Evolutionary conservation across 2,113 vertebrate genomes (phyloP).

Genomic region (Nesoenas mayeri): DNA sequence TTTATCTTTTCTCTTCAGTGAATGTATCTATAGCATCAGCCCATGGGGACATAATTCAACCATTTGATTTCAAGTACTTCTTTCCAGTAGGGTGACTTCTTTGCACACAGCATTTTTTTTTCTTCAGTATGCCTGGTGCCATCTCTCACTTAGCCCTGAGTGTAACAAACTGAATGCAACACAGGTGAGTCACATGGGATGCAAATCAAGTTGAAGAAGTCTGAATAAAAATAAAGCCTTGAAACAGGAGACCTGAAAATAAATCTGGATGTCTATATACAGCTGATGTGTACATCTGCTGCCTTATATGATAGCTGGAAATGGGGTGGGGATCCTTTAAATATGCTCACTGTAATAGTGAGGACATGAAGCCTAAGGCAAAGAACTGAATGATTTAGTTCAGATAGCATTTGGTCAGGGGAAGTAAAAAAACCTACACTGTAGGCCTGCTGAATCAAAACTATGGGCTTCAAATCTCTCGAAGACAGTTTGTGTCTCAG

Average conservation of each 20-base stretch:
- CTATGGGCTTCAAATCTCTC: background rate
- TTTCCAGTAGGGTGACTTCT: background rate
- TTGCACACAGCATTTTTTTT: background rate
- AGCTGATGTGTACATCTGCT: background rate
- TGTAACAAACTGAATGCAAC: background rate
- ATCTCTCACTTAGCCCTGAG: background rate
- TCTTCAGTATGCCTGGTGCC: background rate
- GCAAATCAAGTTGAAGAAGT: background rate
- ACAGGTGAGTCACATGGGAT: background rate
- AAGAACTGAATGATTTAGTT: background rate
- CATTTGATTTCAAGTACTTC: background rate
- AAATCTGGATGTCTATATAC: background rate
- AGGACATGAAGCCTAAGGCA: conserved; percentile 2
- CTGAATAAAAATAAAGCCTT: background rate
- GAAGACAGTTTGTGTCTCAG: background rate
- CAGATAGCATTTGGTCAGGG: background rate
- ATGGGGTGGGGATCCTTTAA: background rate
- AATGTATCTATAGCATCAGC: background rate
- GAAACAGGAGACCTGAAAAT: conserved; percentile 2
- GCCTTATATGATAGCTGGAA: background rate
- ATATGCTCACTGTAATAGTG: background rate
- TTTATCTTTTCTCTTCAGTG: background rate
- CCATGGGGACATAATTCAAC: background rate
- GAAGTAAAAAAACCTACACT: background rate
- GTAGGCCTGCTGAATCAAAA: background rate